Evolutionary conservation across 2,113 vertebrate genomes (phyloP).

Genomic region (Lophotis ruficrista): DNA sequence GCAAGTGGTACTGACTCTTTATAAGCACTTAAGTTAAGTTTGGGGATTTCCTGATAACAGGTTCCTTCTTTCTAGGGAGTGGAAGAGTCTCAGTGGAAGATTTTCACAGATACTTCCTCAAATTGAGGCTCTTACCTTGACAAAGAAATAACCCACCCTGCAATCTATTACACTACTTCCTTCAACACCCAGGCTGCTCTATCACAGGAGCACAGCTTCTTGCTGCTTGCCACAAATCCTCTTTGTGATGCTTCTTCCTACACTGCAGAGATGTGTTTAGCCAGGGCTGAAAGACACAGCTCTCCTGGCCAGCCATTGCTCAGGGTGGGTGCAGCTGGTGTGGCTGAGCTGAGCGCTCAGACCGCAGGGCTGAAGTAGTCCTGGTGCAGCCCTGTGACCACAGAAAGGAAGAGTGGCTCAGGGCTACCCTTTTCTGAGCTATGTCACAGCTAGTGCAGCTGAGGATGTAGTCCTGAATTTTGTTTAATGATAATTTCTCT

Average conservation of each 20-base stretch:
- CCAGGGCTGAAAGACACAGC: background rate
- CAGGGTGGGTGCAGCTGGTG: background rate
- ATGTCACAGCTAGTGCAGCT: background rate
- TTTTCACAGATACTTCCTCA: background rate
- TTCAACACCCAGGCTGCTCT: background rate
- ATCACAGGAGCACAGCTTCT: background rate
- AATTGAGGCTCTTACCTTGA: background rate
- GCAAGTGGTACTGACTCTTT: background rate
- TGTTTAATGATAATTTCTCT: background rate
- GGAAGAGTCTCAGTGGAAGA: background rate
- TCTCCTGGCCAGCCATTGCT: accelerated
- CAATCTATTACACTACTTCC: background rate
- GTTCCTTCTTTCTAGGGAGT: background rate
- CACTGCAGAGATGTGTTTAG: background rate
- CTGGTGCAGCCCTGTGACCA: background rate
- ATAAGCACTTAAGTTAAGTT: background rate
- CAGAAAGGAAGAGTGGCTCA: background rate
- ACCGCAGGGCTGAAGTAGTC: background rate
- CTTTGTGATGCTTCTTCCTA: background rate
- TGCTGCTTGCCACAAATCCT: background rate
- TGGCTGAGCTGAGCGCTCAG: background rate
- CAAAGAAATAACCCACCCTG: background rate
- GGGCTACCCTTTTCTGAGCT: background rate
- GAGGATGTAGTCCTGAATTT: background rate
- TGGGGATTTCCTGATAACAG: background rate